phyloP scores from a whole-genome alignment of 2,888 invertebrate species.

The Thecophora atra region DNA sequence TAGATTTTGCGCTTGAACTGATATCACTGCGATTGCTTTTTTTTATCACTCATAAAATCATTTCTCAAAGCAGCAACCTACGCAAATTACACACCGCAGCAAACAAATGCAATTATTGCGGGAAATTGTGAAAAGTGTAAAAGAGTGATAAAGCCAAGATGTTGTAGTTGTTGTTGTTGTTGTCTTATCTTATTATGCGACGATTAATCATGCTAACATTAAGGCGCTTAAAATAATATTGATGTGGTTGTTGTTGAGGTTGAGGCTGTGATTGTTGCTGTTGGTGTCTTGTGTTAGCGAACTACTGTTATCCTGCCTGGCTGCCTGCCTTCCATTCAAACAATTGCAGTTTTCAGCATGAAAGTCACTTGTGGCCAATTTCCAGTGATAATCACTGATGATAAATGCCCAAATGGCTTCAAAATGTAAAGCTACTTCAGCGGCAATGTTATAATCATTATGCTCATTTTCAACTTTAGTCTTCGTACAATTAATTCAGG shows the following conservation, averaged over 20 bases:
- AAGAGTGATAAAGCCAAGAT: conserved; percentile 4
- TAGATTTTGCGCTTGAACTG: background rate
- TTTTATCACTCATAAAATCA: conserved; percentile 16
- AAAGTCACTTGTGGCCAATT: conserved; percentile 16
- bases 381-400: conserved; percentile 14
- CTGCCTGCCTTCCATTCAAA: background rate
- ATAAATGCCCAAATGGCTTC: conserved; percentile 10
- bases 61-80: conserved; percentile 17
- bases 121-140: conserved; percentile 22
- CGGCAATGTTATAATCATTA: background rate
- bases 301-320: background rate
- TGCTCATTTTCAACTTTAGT: conserved; percentile 1
- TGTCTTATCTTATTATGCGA: conserved; percentile 35
- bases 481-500: conserved; percentile 1
- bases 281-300: background rate
- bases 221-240: conserved; percentile 54
- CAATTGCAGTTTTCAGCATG: conserved; percentile 8
- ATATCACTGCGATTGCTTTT: background rate
- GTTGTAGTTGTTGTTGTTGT: background rate
- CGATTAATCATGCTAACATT: conserved; percentile 59
- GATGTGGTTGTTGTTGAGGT: background rate
- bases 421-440: background rate
- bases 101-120: conserved; percentile 22
- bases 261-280: background rate
- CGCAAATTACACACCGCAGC: conserved; percentile 12